Evolutionary conservation across 2,888 invertebrate species (phyloP).

Genomic region (Nephrotoma appendiculata): DNA sequence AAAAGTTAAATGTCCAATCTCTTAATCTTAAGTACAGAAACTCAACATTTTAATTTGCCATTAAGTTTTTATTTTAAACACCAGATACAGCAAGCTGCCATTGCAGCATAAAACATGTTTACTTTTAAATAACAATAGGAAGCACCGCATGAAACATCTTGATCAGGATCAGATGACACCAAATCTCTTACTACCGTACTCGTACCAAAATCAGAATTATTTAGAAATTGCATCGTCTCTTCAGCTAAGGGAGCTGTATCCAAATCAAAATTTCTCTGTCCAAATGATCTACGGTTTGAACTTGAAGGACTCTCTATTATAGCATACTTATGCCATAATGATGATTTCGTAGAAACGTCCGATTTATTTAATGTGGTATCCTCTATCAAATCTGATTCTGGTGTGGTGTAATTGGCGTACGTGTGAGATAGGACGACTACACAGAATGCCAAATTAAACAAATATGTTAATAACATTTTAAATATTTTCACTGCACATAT

Average conservation of each 20-base stretch:
- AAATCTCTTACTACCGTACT: neutral
- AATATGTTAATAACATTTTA: neutral
- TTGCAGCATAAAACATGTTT: neutral
- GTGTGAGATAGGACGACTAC: neutral
- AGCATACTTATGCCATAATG: too few species aligned
- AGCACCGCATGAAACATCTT: neutral
- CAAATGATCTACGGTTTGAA: too few species aligned
- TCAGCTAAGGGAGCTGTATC: neutral
- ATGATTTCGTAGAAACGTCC: too few species aligned
- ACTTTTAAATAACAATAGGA: neutral
- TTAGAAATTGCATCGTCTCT: neutral
- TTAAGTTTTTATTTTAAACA: too few species aligned
- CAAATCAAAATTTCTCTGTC: too few species aligned
- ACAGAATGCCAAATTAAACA: neutral
- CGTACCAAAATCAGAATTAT: neutral
- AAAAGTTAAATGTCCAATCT: too few species aligned
- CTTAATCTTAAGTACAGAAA: too few species aligned
- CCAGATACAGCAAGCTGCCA: too few species aligned
- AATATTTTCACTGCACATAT: neutral
- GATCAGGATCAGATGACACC: too few species aligned
- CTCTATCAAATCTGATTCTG: neutral
- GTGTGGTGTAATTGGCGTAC: neutral
- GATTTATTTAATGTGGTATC: too few species aligned
- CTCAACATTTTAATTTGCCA: too few species aligned
- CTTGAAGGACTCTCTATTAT: too few species aligned